Evolutionary conservation across 2,888 invertebrate species (phyloP).

Genomic region (Teleogryllus oceanicus): DNA sequence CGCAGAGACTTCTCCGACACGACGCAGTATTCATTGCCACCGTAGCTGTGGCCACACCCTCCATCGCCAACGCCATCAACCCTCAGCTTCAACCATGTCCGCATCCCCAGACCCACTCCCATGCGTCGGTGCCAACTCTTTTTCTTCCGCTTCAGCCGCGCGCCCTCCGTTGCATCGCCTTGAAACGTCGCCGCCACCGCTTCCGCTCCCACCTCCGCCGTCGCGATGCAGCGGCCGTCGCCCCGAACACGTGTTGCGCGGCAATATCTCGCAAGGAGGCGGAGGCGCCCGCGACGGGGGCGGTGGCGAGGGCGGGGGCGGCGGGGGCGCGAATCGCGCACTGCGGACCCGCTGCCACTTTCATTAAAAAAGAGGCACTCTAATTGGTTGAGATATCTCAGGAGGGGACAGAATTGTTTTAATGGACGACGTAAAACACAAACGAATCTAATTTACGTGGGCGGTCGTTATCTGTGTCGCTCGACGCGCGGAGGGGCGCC

Average conservation of each 20-base stretch:
- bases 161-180: background rate
- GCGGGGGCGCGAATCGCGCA: background rate
- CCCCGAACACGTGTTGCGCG: conserved; percentile 2
- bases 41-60: background rate
- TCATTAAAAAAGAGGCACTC: background rate
- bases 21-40: background rate
- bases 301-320: background rate
- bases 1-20: background rate
- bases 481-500: background rate
- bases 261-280: conserved; percentile 18
- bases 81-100: background rate
- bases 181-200: background rate
- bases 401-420: conserved; percentile 7
- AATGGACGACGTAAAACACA: conserved; percentile 9
- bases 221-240: background rate
- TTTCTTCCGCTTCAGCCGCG: background rate
- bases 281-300: background rate
- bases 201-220: background rate
- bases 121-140: background rate
- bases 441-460: conserved; percentile 18
- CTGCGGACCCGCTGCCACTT: background rate
- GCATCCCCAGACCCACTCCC: background rate
- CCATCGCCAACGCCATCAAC: background rate
- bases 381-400: conserved; percentile 18
- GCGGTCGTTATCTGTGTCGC: background rate